Base-by-base conservation (phyloP, 2,888 invertebrate genomes). In the Metacarcinus magister region DNA sequence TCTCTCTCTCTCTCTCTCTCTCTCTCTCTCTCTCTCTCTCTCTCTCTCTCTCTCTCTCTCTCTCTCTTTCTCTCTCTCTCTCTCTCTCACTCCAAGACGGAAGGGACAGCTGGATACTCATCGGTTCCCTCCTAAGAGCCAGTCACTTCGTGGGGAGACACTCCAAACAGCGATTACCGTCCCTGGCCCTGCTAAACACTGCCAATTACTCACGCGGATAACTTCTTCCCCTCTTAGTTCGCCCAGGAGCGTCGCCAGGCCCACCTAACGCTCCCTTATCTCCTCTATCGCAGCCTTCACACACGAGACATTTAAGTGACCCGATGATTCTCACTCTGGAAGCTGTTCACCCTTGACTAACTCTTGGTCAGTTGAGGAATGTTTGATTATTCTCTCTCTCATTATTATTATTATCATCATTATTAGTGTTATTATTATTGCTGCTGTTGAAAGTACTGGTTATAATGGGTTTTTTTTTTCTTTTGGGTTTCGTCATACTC, bases 171-270 rank as follows among this genome's bases (percentile, higher is more conserved):
- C 94, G 90, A 94, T 94, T 94, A 94, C 44, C 90, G 94, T 94
- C 90, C 43, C 7, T 13, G 54, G 7, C 44, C 43, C 60, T 60
- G 94, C 94, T 94, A 94, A 94, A 94, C 94, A 32, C 60, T 60
- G 90, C 94, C 94, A 91, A 94, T 94, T 94, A 94, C 90, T 94
- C 90, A 94, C 82, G 23, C 90, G 60, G 60, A 54, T 87, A 90
- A 60, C 94, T 94, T 90, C 90, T 90, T 92, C 60, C 46, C 92
- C 92, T 92, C 54, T 54, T 54, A 92, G 39, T 92, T 44, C 54
- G 92, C 60, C 32, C 28, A 32, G 92, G 44, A 46, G 48, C 44
- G 46, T 48, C 7, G 60, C 28, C 54, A 28, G 28, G 32, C 54
- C 28, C 32, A 54, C 54, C 54, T 48, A 28, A n/a, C 92, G 13